These are phyloP conservation scores for Drosophila vallismaia DNA, from an alignment of 2,888 invertebrate genomes.

Conservation along the genomic window DNA sequence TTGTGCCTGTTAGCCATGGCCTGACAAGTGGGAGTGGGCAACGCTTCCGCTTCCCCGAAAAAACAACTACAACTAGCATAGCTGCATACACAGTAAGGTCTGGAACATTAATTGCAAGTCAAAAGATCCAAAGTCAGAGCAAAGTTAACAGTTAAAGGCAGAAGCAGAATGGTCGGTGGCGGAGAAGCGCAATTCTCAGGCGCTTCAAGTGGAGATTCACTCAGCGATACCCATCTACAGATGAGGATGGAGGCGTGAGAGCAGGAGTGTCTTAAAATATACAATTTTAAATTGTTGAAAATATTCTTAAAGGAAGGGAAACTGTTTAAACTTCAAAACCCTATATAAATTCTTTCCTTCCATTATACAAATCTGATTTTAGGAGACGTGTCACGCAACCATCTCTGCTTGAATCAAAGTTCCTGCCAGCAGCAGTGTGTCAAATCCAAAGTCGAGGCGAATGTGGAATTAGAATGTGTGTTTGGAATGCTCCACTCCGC, in stretches of 20 bases:
- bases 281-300: no score
- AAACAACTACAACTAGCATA: conserved; percentile 39
- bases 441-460: conserved; percentile 57
- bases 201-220: conserved; percentile 35
- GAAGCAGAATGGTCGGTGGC: conserved; percentile 15
- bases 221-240: conserved; percentile 28
- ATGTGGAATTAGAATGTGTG: conserved; percentile 81
- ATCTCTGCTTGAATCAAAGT: conserved; percentile 9
- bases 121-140: conserved; percentile 41
- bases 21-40: conserved; percentile 73
- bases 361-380: neutral
- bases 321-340: no score
- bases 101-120: conserved; percentile 65
- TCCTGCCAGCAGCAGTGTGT: conserved; percentile 67
- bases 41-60: conserved; percentile 74
- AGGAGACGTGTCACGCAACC: conserved; percentile 9
- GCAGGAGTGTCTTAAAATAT: no score
- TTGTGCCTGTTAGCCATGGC: conserved; percentile 46
- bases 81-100: conserved; percentile 39
- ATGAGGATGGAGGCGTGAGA: conserved; percentile 12
- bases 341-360: no score
- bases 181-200: conserved; percentile 36
- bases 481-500: conserved; percentile 65
- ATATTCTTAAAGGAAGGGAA: no score
- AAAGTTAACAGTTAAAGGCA: conserved; percentile 66